Conservation (phyloP, 2,113 vertebrate genomes). For the Cervus canadensis region DNA sequence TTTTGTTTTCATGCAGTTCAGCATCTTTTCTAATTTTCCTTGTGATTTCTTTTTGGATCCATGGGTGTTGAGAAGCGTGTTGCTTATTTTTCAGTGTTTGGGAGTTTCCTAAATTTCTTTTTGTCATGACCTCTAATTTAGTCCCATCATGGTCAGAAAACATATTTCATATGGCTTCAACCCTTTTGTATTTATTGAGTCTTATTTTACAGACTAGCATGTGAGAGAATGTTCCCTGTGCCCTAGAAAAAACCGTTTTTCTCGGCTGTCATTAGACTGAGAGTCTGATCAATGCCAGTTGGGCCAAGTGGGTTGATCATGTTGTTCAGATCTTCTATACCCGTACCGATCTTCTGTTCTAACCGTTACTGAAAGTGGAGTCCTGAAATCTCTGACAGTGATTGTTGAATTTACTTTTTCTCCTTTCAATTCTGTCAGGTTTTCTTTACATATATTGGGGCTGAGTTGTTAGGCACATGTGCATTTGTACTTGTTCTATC, state of each 20-base stretch:
- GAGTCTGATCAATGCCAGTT: rapidly evolving
- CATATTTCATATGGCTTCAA: background rate
- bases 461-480: background rate
- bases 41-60: background rate
- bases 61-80: background rate
- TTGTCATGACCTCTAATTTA: background rate
- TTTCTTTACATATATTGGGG: background rate
- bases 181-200: background rate
- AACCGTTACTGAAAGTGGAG: background rate
- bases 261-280: rapidly evolving
- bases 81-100: background rate
- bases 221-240: rapidly evolving
- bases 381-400: no score
- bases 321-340: background rate
- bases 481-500: background rate
- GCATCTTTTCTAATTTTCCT: background rate
- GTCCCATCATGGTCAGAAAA: background rate
- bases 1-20: background rate
- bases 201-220: background rate
- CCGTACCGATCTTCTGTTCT: background rate
- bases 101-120: background rate
- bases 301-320: background rate
- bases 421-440: rapidly evolving
- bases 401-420: background rate
- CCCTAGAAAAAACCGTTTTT: background rate